These are phyloP conservation scores for Cetonia aurata DNA, from an alignment of 2,888 invertebrate species.

Conservation along the genomic window DNA sequence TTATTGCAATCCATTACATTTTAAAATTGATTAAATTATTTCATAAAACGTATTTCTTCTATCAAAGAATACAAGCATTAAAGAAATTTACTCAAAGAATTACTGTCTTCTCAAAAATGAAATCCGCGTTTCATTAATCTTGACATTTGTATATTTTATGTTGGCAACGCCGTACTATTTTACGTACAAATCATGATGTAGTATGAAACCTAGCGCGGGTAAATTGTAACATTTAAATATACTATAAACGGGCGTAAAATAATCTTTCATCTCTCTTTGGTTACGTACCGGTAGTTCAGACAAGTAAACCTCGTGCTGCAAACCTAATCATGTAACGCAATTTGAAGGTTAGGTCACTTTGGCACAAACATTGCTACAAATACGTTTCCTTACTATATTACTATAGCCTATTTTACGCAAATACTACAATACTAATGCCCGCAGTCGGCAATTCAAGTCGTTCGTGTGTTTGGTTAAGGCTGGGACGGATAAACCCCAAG, in stretches of 20 bases:
- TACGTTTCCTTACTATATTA: background rate
- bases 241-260: background rate
- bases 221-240: slow-evolving; percentile 32
- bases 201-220: slow-evolving; percentile 13
- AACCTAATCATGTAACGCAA: slow-evolving; percentile 9
- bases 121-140: slow-evolving; percentile 1
- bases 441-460: background rate
- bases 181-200: slow-evolving; percentile 28
- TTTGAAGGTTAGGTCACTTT: slow-evolving; percentile 16
- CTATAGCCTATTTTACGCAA: slow-evolving; percentile 9
- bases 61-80: too few species aligned
- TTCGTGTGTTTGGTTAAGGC: too few species aligned
- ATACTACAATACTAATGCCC: slow-evolving; percentile 12
- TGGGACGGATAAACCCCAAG: background rate
- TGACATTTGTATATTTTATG: background rate
- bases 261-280: background rate
- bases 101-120: too few species aligned
- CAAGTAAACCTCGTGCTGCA: slow-evolving; percentile 15
- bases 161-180: slow-evolving; percentile 19
- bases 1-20: too few species aligned
- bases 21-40: too few species aligned
- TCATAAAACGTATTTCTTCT: too few species aligned
- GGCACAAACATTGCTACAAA: background rate
- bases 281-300: background rate
- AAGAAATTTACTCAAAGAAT: too few species aligned